Conservation (phyloP, 2,797 vertebrate genomes). For the Sebastes steindachneri region DNA sequence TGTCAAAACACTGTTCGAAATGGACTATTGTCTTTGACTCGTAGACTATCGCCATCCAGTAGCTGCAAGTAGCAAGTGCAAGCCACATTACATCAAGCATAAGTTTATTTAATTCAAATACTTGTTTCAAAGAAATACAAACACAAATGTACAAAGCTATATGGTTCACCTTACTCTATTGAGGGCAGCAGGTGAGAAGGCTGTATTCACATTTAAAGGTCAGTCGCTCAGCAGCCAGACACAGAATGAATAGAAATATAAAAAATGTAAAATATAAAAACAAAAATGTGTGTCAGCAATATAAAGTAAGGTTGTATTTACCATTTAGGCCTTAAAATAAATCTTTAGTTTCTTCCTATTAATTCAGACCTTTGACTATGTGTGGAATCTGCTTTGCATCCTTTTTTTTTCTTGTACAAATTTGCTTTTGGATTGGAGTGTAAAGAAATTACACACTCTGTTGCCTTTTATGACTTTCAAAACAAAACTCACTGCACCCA, state of each 20-base stretch:
- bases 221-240: neutral
- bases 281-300: neutral
- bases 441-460: constrained; percentile 32
- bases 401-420: neutral
- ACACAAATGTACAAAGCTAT: neutral
- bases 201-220: neutral
- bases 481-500: constrained; percentile 1
- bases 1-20: neutral
- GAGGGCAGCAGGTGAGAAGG: neutral
- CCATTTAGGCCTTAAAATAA: neutral
- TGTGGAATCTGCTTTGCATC: neutral
- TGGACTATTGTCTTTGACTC: neutral
- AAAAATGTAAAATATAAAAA: neutral
- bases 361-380: neutral
- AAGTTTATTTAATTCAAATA: neutral
- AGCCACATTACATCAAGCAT: neutral
- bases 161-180: neutral
- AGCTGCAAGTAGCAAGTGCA: neutral
- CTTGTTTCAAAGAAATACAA: neutral
- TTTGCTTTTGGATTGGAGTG: neutral
- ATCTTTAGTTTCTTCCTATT: neutral
- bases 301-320: neutral
- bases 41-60: neutral
- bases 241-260: neutral
- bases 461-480: constrained; percentile 20